A percentile compares a stretch with the other conserved stretches of the same genome.
phyloP scores from a whole-genome alignment of 2,113 vertebrate genomes.

The Thermophis baileyi region DNA sequence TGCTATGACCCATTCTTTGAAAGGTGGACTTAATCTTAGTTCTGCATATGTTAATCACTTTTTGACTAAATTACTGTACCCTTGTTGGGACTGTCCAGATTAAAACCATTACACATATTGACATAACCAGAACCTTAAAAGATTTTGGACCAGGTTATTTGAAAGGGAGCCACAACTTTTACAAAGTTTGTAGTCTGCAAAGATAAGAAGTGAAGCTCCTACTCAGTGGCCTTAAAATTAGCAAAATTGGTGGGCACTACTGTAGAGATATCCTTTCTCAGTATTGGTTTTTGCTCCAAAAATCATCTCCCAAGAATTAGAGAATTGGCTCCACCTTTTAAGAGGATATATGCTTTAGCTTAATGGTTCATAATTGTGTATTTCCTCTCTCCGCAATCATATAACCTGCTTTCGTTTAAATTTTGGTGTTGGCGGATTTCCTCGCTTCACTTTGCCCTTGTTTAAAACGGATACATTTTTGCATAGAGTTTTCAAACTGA shows the following conservation, averaged over 20 bases:
- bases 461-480: background rate
- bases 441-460: background rate
- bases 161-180: background rate
- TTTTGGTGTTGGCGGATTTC: background rate
- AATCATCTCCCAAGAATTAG: background rate
- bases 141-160: background rate
- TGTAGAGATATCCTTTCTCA: background rate
- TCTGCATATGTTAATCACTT: background rate
- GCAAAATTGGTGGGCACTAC: background rate
- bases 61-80: background rate
- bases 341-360: background rate
- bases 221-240: background rate
- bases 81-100: background rate
- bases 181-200: background rate
- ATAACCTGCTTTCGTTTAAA: background rate
- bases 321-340: background rate
- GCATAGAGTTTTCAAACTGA: background rate
- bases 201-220: background rate
- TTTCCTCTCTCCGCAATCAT: background rate
- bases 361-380: background rate
- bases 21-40: background rate
- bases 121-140: background rate
- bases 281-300: background rate
- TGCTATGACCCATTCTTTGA: background rate
- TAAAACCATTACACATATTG: background rate